These are phyloP conservation scores for Graptemys geographica DNA, from an alignment of 2,797 vertebrate species.

Conservation along the genomic window DNA sequence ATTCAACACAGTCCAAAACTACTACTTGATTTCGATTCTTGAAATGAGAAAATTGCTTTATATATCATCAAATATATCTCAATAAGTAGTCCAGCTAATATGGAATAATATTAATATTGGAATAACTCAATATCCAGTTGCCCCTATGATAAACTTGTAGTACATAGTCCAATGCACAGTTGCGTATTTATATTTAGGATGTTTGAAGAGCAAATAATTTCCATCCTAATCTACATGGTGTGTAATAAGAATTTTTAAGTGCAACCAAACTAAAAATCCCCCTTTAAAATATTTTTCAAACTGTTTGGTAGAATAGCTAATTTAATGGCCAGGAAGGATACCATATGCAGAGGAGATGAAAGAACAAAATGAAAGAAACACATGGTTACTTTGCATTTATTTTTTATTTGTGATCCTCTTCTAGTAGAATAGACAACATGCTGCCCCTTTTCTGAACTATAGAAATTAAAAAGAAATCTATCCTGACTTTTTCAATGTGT, in stretches of 20 bases:
- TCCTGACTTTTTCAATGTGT: background rate
- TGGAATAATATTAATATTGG: background rate
- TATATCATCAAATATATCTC: background rate
- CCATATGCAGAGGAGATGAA: background rate
- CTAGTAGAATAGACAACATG: background rate
- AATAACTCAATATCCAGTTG: background rate
- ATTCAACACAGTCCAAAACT: background rate
- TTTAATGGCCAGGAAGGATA: background rate
- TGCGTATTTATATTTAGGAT: background rate
- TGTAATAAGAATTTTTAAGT: background rate
- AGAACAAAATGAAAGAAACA: background rate
- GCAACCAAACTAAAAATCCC: background rate
- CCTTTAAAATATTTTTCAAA: background rate
- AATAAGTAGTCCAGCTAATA: background rate
- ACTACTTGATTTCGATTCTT: background rate
- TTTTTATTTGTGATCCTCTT: background rate
- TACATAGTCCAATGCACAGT: background rate
- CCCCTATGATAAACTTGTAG: background rate
- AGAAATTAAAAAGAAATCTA: background rate
- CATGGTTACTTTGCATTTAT: background rate
- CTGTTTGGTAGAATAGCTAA: background rate
- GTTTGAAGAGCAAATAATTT: background rate
- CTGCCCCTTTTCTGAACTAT: background rate
- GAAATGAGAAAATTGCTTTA: background rate
- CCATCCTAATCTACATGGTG: background rate